These are phyloP conservation scores for Noctua pronuba DNA, from an alignment of 2,888 invertebrate genomes.

Conservation along the genomic window DNA sequence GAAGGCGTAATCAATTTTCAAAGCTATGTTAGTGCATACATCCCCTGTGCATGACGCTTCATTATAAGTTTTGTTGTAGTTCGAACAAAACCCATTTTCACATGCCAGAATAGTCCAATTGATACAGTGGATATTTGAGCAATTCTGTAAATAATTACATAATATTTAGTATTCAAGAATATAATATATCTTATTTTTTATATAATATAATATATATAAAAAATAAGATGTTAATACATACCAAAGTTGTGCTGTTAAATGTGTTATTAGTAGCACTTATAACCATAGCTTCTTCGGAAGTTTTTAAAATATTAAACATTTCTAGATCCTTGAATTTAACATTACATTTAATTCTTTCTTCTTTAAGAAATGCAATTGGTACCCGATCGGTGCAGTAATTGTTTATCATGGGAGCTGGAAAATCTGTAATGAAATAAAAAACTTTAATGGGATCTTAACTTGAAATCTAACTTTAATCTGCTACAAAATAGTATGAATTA, in stretches of 20 bases:
- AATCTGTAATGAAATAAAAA: conserved; percentile 74
- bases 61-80: conserved; percentile 78
- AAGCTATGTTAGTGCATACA: conserved; percentile 79
- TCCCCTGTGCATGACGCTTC: conserved; percentile 79
- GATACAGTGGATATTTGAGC: conserved; percentile 80
- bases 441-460: too few species aligned
- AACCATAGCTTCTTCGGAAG: conserved; percentile 74
- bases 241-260: conserved; percentile 77
- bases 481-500: background rate
- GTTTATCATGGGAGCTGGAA: conserved; percentile 78
- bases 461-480: too few species aligned
- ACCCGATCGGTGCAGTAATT: conserved; percentile 81
- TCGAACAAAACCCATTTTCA: conserved; percentile 72
- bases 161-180: background rate
- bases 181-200: too few species aligned
- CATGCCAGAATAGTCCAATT: conserved; percentile 83
- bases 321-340: conserved; percentile 82
- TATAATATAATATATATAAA: too few species aligned
- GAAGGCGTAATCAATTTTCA: conserved; percentile 81
- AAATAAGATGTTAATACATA: conserved; percentile 62
- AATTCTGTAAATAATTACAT: conserved; percentile 80
- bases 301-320: conserved; percentile 80
- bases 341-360: conserved; percentile 78
- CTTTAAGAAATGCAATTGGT: conserved; percentile 78
- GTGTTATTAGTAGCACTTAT: conserved; percentile 78